phyloP scores from a whole-genome alignment of 2,888 invertebrate species.

The Eupsilia transversa region DNA sequence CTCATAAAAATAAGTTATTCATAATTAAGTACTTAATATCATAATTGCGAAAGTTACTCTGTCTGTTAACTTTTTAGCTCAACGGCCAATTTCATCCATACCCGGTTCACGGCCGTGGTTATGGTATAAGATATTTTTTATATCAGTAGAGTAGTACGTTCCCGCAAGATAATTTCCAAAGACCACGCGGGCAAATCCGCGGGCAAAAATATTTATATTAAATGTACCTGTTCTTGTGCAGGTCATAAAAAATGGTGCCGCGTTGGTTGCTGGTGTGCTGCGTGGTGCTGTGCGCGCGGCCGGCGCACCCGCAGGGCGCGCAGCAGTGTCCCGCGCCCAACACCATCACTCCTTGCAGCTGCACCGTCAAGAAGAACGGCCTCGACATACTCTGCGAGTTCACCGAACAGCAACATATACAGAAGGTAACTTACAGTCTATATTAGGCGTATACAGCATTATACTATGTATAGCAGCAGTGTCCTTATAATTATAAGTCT shows the following conservation, averaged over 20 bases:
- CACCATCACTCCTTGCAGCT: slow-evolving; percentile 95
- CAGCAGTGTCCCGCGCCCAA: slow-evolving; percentile 94
- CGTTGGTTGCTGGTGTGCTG: slow-evolving; percentile 89
- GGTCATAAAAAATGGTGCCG: slow-evolving; percentile 87
- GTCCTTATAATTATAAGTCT: no score
- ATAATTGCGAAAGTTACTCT: background rate
- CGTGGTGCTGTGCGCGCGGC: slow-evolving; percentile 89
- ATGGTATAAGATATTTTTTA: background rate
- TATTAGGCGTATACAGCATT: background rate
- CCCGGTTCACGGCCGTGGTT: background rate
- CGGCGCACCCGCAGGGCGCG: slow-evolving; percentile 87
- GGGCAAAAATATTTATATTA: background rate
- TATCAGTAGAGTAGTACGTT: background rate
- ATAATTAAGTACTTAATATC: background rate
- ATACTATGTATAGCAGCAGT: background rate
- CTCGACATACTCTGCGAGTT: slow-evolving; percentile 97
- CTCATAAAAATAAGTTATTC: background rate
- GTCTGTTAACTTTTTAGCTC: background rate
- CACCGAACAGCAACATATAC: slow-evolving; percentile 95
- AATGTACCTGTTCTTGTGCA: slow-evolving; percentile 53
- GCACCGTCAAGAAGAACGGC: slow-evolving; percentile 96
- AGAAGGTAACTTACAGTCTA: slow-evolving; percentile 75
- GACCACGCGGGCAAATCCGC: background rate
- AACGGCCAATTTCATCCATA: background rate
- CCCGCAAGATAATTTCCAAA: background rate